Conservation (phyloP, 2,113 vertebrate species). For the Rhinogobius similis region DNA sequence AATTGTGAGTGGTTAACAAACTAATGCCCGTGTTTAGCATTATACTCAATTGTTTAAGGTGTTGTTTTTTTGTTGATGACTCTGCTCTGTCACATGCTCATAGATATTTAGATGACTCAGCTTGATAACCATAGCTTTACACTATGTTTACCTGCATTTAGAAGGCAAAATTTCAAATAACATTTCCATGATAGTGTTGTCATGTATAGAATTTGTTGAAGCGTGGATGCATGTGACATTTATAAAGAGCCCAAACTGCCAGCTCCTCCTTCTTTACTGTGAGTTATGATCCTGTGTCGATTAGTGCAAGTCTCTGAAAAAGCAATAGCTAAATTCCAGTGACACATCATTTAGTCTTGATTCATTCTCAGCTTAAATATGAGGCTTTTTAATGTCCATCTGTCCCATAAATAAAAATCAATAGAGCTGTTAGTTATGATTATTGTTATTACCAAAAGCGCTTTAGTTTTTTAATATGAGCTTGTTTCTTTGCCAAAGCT, state of each 20-base stretch:
- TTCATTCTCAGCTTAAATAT: conserved; percentile 60
- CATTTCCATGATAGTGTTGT: no score
- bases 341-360: conserved; percentile 57
- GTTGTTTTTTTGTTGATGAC: no score
- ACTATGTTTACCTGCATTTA: no score
- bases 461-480: conserved; percentile 39
- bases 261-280: conserved; percentile 22
- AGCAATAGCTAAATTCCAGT: conserved; percentile 49
- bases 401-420: conserved; percentile 70
- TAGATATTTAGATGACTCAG: no score
- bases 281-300: conserved; percentile 53
- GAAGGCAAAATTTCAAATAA: no score
- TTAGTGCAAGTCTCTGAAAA: conserved; percentile 60
- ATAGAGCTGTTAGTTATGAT: conserved; percentile 53
- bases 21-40: background rate
- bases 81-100: no score
- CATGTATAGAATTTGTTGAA: conserved; percentile 7
- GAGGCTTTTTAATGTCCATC: conserved; percentile 61
- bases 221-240: conserved; percentile 61
- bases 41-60: background rate
- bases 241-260: conserved; percentile 64
- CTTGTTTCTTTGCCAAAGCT: conserved; percentile 53
- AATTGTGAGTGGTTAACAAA: background rate
- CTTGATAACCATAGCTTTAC: no score
- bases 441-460: conserved; percentile 58